Base-by-base conservation (phyloP, 1,140 invertebrate genomes). In the Protaetia brevitarsis region DNA sequence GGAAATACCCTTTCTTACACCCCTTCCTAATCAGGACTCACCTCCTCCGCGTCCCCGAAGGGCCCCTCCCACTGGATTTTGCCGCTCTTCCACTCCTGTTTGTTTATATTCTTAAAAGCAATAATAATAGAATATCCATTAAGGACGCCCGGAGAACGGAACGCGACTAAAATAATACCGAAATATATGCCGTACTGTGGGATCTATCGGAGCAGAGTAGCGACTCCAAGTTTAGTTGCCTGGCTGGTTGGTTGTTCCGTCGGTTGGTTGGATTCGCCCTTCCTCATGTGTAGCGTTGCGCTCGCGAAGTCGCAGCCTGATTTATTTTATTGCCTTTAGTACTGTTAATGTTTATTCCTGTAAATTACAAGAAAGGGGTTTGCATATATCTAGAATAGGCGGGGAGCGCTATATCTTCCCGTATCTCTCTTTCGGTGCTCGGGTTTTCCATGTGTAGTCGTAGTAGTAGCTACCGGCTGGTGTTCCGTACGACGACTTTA, bases 281-380 rank as follows among this genome's bases (percentile, higher is more conserved):
- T n/a, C n/a, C n/a, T n/a, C n/a, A n/a, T n/a, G n/a, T n/a, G n/a
- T n/a, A n/a, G n/a, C n/a, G n/a, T n/a, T n/a, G n/a, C n/a, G n/a
- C 73, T 72, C 70, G 69, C 68, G 68, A 67, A 71, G 69, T 76
- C 41, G 41, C 41, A 16, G 21, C 41, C 41, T 77, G 76, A 77
- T 77, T 77, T 77, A 77, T 77, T 76, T 77, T 77, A 77, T 77
- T 77, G 74, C 76, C 72, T 76, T 77, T 75, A 77, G 76, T 76
- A 77, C 72, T 74, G 76, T 76, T 77, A 77, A 77, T 77, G 76
- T 77, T 77, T 77, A 77, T 77, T 77, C 76, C 76, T 70, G 68
- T 77, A 76, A 77, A 77, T 76, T 77, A 77, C 76, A 77, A 76
- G 74, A 76, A 77, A 77, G 73, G 76, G 76, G 76, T 77, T 76